Base-by-base conservation (phyloP, 2,113 vertebrate species). In the Ciconia stormi region DNA sequence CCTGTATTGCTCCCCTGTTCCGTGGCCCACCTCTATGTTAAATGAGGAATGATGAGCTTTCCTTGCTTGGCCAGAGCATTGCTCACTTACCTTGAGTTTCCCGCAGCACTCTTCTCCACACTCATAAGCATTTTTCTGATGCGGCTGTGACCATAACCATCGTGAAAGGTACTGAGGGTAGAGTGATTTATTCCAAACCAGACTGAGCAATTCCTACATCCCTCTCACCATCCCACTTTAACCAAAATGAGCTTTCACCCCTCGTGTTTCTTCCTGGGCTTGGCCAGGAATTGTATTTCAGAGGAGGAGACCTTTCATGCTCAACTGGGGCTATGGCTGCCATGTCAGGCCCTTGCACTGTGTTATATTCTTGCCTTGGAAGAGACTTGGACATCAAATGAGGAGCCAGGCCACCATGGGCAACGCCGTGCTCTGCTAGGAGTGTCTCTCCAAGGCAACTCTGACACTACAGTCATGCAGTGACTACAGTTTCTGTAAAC, bases 211-310 rank as follows among this genome's bases (percentile, higher is more conserved):
- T 84, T 90, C 44, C n/a, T 19, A 47, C 2, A 56, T 82, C 55
- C 32, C 71, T 86, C 76, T 87, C 69, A 20, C 81, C 73, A 53
- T 21, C 73, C 66, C 53, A 14, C 79, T 63, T 70, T 25, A 77
- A 87, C 82, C 82, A 89, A 91, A 89, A 74, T 15, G 81, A 69
- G 62, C 77, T 92, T 97, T 92, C 89, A 87, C 77, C 34, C 19
- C 19, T 46, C 5, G 0, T 0, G 7, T 47, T 82, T 21, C 71
- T 77, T 66, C 63, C 63, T 6, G 4, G 47, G 32, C 27, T 87
- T 58, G 66, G 19, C 30, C 50, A 53, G 7, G 10, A 32, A 9
- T 4, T 1, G 2, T 16, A 13, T 0, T 15, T 29, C 47, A 15
- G 66, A 74, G 59, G 53, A 84, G 49, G 53, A 87, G 19, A 26